Base-by-base conservation (phyloP, 2,888 invertebrate genomes). In the Polia nebulosa region DNA sequence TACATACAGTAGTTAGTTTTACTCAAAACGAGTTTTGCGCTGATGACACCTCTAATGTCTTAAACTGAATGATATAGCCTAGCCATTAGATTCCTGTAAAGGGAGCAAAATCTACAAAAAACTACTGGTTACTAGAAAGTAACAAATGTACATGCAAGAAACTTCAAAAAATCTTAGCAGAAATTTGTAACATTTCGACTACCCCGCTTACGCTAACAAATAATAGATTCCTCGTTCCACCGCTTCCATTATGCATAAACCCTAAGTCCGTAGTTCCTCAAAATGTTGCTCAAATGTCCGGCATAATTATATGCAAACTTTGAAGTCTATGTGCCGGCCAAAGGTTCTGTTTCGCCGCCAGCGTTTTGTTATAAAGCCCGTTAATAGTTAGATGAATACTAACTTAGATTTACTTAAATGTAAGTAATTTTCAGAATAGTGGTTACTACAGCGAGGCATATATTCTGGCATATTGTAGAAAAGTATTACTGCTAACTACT, bases 281-380 rank as follows among this genome's bases (percentile, higher is more conserved):
- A 81, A 78, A 81, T 62, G 72, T 71, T 60, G 60, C 76, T 79
- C 2, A 62, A 80, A 69, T 78, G 77, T 78, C 78, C 79, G 22
- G 53, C 8, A 63, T 80, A 85, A 86, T 86, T 81, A 82, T 71
- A 84, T 81, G 76, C 78, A 80, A 85, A 85, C 73, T 86, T 83
- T 74, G 71, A 69, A 69, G 77, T 74, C 49, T 80, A 60, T 62
- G 60, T 70, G 44, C 78, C 61, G 56, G 64, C 65, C 69, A 63
- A 68, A 80, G 76, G 75, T 70, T 68, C 57, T 65, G 57, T 56
- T 22, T 51, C 15, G 70, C 65, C 65, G 13, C 51, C 3, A 58
- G 74, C 63, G 51, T 61, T 84, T 72, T 49, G 72, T 71, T 68
- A 34, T 58, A 61, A 63, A 74, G 47, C 20, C 27, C n/a, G 25